Conservation (phyloP, 92 coral and sea anemone species). For the Palythoa grandiflora region DNA sequence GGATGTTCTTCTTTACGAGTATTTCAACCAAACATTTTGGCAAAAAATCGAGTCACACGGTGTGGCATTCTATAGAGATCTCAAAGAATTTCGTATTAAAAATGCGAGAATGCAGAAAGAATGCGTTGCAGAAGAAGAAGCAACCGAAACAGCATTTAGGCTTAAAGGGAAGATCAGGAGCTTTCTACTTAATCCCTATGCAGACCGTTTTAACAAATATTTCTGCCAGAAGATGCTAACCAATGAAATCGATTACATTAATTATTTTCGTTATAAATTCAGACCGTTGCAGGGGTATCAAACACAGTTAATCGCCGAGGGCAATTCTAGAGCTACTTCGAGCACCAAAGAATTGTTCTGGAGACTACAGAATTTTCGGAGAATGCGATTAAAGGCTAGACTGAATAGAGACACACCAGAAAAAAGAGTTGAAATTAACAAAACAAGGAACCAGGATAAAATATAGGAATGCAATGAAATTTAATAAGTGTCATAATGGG, state of each 20-base stretch:
- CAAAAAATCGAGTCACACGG: conserved; percentile 82
- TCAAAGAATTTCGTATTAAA: conserved; percentile 74
- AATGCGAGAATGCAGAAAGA: conserved; percentile 71
- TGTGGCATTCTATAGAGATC: conserved; percentile 76
- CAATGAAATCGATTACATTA: conserved; percentile 88
- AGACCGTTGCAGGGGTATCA: conserved; percentile 84
- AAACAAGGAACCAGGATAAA: too few relatives aligned
- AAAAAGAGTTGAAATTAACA: too few relatives aligned
- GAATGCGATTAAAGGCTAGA: not conserved
- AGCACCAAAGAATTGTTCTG: conserved; percentile 7
- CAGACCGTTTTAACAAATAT: conserved; percentile 76
- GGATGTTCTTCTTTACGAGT: conserved; percentile 82
- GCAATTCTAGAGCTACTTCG: not conserved
- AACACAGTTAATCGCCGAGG: conserved; percentile 50
- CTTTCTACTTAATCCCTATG: conserved; percentile 73
- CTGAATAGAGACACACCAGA: not conserved
- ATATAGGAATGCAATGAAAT: too few relatives aligned
- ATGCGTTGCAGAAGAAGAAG: conserved; percentile 81
- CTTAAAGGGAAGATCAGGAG: conserved; percentile 70
- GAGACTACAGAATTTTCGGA: conserved; percentile 6
- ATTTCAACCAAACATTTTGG: conserved; percentile 95
- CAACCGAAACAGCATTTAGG: conserved; percentile 77
- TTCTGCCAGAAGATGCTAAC: conserved; percentile 90
- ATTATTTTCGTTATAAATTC: conserved; percentile 85
- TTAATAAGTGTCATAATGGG: too few relatives aligned